Percentiles rank a stretch among this genome's conserved stretches.
Evolutionary conservation across 2,797 vertebrate species (phyloP).

Genomic region (Coreius guichenoti): DNA sequence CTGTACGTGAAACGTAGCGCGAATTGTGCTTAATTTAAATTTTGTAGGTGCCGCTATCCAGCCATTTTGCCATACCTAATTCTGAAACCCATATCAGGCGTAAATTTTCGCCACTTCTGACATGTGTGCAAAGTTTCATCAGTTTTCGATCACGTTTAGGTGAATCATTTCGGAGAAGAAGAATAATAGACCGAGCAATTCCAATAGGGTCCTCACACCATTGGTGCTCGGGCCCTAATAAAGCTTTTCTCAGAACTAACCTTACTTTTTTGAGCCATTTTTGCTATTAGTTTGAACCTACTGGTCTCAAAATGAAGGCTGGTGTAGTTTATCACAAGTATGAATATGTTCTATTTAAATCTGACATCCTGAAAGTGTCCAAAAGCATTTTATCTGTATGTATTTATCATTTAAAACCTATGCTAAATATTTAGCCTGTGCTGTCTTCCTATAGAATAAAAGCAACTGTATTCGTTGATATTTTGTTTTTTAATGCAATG

Average conservation of each 20-base stretch:
- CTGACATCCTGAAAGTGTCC: background rate
- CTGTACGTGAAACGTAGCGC: too few species aligned
- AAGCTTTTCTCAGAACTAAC: slow-evolving; percentile 3
- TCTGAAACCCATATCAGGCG: too few species aligned
- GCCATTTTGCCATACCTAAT: too few species aligned
- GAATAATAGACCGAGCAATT: too few species aligned
- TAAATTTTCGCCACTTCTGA: too few species aligned
- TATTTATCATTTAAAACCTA: background rate
- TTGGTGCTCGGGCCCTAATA: background rate
- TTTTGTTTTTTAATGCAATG: background rate
- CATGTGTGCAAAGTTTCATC: too few species aligned
- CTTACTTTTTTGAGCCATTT: background rate
- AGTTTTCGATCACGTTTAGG: too few species aligned
- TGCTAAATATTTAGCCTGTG: background rate
- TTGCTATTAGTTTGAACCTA: background rate
- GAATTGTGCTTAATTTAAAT: too few species aligned
- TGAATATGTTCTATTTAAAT: background rate
- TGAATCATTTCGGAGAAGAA: too few species aligned
- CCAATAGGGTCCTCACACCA: too few species aligned
- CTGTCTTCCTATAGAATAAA: background rate
- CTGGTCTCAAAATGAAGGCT: background rate
- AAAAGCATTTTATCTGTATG: background rate
- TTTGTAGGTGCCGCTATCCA: too few species aligned
- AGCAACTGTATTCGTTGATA: background rate
- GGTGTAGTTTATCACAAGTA: background rate